Conservation (phyloP, 2,888 invertebrate genomes). For the Ophioninae sp. region DNA sequence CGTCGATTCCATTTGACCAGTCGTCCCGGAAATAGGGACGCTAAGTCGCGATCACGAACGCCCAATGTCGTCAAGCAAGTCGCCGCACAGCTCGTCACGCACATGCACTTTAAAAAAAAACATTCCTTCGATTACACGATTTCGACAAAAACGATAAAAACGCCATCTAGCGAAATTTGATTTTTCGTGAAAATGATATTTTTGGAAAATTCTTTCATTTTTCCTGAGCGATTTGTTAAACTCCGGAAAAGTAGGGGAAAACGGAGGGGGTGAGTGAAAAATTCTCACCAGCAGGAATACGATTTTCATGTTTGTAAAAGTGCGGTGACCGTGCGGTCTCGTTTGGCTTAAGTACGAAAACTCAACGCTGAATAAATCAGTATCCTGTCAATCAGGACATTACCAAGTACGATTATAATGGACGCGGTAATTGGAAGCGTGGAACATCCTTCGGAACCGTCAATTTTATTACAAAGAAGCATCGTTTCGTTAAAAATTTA, state of each 20-base stretch:
- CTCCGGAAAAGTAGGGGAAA: neutral
- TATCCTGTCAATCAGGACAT: conserved; percentile 1
- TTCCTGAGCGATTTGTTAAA: no score
- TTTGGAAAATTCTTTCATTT: neutral
- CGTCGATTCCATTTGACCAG: conserved; percentile 67
- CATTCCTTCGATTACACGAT: neutral
- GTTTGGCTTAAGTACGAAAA: conserved; percentile 23
- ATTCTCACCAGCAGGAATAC: conserved; percentile 44
- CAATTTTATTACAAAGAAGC: conserved; percentile 1
- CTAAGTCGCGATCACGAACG: conserved; percentile 23
- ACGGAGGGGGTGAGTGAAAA: neutral
- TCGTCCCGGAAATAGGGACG: conserved; percentile 58
- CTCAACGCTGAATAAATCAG: conserved; percentile 23
- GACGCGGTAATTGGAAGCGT: conserved; percentile 31
- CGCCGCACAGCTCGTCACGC: conserved; percentile 45
- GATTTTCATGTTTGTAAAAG: conserved; percentile 31
- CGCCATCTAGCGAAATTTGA: neutral
- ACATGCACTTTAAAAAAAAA: conserved; percentile 53
- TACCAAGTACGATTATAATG: neutral
- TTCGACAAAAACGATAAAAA: neutral
- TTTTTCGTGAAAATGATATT: neutral
- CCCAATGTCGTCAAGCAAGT: conserved; percentile 62
- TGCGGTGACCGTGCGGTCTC: neutral
- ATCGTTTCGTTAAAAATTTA: neutral
- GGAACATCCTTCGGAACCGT: neutral